Evolutionary conservation across 2,113 vertebrate genomes (phyloP).

Genomic region (Martes martes): DNA sequence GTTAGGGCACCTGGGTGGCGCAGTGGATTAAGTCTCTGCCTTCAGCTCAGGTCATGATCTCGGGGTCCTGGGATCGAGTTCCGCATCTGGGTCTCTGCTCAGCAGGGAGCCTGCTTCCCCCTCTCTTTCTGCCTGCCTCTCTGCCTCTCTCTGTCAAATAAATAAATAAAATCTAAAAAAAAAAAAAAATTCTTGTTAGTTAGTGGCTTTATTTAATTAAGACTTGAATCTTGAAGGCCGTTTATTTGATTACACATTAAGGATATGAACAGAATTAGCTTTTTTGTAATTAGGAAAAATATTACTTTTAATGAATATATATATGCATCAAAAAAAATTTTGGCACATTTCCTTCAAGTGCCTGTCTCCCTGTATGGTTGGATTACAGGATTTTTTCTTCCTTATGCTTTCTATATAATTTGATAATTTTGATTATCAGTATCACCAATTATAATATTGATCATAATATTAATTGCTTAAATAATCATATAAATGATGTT

Average conservation of each 20-base stretch:
- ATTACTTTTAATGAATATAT: background rate
- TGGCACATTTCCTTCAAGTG: constrained; percentile 13
- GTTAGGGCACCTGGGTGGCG: background rate
- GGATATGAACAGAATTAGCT: background rate
- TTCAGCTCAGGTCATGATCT: too few relatives aligned
- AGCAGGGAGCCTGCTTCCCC: too few relatives aligned
- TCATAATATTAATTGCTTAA: background rate
- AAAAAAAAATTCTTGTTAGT: background rate
- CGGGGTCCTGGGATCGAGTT: too few relatives aligned
- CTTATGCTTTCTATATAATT: background rate
- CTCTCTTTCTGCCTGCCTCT: too few relatives aligned
- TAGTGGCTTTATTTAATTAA: background rate
- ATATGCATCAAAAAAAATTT: background rate
- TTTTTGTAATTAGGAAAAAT: constrained; percentile 6
- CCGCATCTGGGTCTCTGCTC: too few relatives aligned
- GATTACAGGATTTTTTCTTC: background rate
- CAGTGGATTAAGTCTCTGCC: too few relatives aligned
- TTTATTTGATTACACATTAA: constrained; percentile 32
- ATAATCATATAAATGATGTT: background rate
- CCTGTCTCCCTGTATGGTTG: background rate
- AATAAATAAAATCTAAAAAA: too few relatives aligned
- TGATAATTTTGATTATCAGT: background rate
- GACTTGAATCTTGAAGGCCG: background rate
- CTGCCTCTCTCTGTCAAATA: too few relatives aligned
- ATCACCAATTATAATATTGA: background rate